These are phyloP conservation scores for Caenorhabditis briggsae DNA, from an alignment of 1,140 invertebrate genomes.

Conservation along the genomic window DNA sequence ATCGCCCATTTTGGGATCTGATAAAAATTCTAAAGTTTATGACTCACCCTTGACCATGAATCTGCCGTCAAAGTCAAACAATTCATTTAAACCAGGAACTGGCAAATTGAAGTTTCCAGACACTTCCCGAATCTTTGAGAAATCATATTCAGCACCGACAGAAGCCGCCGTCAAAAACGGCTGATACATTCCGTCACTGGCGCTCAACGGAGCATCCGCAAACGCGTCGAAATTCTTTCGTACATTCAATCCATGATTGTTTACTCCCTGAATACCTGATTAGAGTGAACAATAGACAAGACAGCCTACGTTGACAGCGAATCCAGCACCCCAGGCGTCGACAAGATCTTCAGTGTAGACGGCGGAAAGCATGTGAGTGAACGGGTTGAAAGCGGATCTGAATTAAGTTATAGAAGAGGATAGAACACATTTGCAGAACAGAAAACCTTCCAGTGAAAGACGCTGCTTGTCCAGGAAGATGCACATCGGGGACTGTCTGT, in stretches of 20 bases:
- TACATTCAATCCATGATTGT: conserved; percentile 60
- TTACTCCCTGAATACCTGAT: conserved; percentile 54
- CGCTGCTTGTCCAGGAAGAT: conserved; percentile 58
- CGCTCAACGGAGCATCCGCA: conserved; percentile 60
- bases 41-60: conserved; percentile 64
- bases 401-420: background rate
- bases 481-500: conserved; percentile 57
- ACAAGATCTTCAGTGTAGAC: conserved; percentile 58
- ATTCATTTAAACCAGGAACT: conserved; percentile 65
- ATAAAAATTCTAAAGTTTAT: background rate
- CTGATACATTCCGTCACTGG: conserved; percentile 65
- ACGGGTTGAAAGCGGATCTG: conserved; percentile 58
- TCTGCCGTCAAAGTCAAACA: conserved; percentile 66
- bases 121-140: conserved; percentile 63
- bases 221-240: conserved; percentile 63
- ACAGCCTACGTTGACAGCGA: conserved; percentile 36
- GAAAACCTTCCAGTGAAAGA: conserved; percentile 53
- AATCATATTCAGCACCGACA: conserved; percentile 64
- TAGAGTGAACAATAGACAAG: background rate
- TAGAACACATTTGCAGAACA: background rate
- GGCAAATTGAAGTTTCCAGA: conserved; percentile 65
- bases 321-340: conserved; percentile 60
- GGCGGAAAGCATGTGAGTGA: conserved; percentile 50
- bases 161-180: conserved; percentile 63
- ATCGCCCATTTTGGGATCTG: background rate